phyloP scores from a whole-genome alignment of 2,113 vertebrate species.

The Hyaena hyaena region DNA sequence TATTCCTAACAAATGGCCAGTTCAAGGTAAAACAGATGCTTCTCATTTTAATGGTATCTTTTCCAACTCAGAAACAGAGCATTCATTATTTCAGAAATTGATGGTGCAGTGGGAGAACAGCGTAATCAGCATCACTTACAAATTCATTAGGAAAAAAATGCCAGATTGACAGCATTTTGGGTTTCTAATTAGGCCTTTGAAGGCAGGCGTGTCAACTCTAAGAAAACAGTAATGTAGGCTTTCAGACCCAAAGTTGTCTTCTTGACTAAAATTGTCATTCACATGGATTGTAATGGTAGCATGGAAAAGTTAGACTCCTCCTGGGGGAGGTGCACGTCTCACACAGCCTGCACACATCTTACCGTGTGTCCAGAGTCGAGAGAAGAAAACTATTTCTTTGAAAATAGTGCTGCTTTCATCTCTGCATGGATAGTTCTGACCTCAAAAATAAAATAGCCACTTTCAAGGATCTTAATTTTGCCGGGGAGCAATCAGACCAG shows the following conservation, averaged over 20 bases:
- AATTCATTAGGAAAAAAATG: slow-evolving; percentile 51
- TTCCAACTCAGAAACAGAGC: slow-evolving; percentile 52
- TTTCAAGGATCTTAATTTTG: not conserved
- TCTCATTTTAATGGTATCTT: slow-evolving; percentile 56
- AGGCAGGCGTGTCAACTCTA: not conserved
- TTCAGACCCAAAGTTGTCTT: slow-evolving; percentile 30
- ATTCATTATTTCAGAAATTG: slow-evolving; percentile 35
- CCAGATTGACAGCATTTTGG: slow-evolving; percentile 35
- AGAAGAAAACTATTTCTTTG: not conserved
- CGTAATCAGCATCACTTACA: slow-evolving; percentile 57
- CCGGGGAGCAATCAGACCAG: not conserved
- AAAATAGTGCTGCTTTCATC: not conserved
- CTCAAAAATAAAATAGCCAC: not conserved
- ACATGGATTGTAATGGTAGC: slow-evolving; percentile 7
- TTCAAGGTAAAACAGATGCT: slow-evolving; percentile 28
- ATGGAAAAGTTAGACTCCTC: slow-evolving; percentile 53
- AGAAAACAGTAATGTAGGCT: not conserved
- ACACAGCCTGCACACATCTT: slow-evolving; percentile 29
- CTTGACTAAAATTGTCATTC: slow-evolving; percentile 14
- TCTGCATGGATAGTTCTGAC: not conserved
- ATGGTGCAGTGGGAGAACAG: not conserved
- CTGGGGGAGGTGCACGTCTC: not conserved
- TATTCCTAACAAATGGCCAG: slow-evolving; percentile 50
- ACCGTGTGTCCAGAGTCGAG: not conserved
- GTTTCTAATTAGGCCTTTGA: slow-evolving; percentile 33